Base-by-base conservation (phyloP, 2,113 vertebrate genomes). In the Trachemys scripta region DNA sequence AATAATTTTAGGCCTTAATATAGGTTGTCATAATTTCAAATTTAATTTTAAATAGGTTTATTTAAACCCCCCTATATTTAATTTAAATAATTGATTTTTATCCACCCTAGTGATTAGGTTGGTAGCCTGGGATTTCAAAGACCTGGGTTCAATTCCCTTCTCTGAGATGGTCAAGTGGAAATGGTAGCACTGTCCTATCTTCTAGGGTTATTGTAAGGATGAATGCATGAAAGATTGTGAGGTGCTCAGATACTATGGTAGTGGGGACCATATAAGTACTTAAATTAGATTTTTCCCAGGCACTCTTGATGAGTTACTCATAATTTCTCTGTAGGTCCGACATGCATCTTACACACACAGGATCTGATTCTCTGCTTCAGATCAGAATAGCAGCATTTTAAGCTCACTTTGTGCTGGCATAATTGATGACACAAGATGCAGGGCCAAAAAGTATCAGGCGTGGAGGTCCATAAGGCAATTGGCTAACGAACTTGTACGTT, bases 281-380 rank as follows among this genome's bases (percentile, higher is more conserved):
- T 57, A 0, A 5, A 42, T 59, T 89, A 89, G 72, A 12, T 87
- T 96, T 86, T 85, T 65, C 0, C 50, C 22, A 5, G 50, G 47
- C 49, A 31, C 75, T 88, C 90, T 86, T 82, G 51, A 89, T 50
- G 83, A 5, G 27, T 95, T 97, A 94, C 92, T 95, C 57, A 91
- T 82, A 76, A 19, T 10, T 90, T 92, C 84, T 25, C 72, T 45
- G n/a, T 45, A 13, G 11, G 72, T 76, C 22, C 6, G 24, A 7
- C 69, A 49, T 80, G 78, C 62, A 92, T 97, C 14, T 97, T 11
- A 2, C 20, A 83, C 53, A 50, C 72, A 51, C 2, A 75, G 78
- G 17, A 22, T 5, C 11, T 6, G 72, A 89, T 29, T 38, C 12
- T 69, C 82, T 84, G 78, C 59, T 87, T 91, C 38, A 45, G 89